These are phyloP conservation scores for Megalurothrips usitatus DNA, from an alignment of 2,888 invertebrate species.

Conservation along the genomic window DNA sequence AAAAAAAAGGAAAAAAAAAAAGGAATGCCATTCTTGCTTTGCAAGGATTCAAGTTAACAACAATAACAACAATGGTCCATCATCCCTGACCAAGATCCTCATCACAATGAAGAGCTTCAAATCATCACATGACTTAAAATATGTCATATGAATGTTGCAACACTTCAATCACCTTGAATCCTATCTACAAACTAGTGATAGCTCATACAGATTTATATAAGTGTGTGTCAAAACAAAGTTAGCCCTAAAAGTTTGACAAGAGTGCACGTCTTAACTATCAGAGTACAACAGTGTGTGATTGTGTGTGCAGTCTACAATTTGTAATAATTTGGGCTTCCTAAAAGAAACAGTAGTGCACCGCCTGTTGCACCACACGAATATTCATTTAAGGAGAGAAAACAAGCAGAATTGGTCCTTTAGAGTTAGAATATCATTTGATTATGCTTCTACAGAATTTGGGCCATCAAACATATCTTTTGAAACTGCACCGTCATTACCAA, in stretches of 20 bases:
- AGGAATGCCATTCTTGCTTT: neutral
- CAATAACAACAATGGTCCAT: neutral
- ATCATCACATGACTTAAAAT: conserved; percentile 11
- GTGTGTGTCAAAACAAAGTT: neutral
- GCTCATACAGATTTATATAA: conserved; percentile 4
- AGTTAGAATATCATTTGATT: neutral
- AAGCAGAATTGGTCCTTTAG: conserved; percentile 5
- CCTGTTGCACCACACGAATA: neutral
- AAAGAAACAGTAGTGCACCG: neutral
- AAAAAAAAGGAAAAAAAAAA: neutral
- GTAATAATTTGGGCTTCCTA: neutral
- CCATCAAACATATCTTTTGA: neutral
- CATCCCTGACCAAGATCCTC: neutral
- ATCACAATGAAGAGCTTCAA: conserved; percentile 13
- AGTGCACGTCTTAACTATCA: neutral
- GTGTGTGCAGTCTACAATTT: conserved; percentile 5
- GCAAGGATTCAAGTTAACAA: conserved; percentile 23
- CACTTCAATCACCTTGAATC: neutral
- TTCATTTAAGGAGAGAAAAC: conserved; percentile 1
- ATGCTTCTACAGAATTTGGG: neutral
- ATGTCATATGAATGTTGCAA: neutral
- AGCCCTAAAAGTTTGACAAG: neutral
- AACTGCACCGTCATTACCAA: conserved; percentile 9
- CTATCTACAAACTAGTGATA: neutral
- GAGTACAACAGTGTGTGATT: neutral